A percentile compares a stretch with the other conserved stretches of the same genome.
Evolutionary conservation across 2,888 invertebrate genomes (phyloP).

Genomic region (Leptarthrus brevirostris): DNA sequence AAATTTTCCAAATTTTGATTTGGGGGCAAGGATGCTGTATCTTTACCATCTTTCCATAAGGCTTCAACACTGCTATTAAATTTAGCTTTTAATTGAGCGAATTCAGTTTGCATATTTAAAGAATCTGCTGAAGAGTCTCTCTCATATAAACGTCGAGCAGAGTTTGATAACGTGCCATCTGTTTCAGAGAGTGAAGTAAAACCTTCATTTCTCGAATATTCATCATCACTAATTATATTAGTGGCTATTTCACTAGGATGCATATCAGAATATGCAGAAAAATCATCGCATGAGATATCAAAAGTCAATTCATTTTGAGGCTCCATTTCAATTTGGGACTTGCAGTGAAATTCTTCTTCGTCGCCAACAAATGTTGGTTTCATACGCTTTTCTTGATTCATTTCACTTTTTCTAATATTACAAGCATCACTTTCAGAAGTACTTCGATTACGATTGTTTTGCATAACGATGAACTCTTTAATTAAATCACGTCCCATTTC

Average conservation of each 20-base stretch:
- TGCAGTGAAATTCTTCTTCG: slow-evolving; percentile 15
- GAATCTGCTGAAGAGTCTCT: slow-evolving; percentile 57
- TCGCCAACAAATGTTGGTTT: slow-evolving; percentile 22
- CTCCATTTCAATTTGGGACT: slow-evolving; percentile 13
- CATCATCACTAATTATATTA: slow-evolving; percentile 44
- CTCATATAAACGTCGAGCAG: slow-evolving; percentile 57
- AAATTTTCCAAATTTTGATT: slow-evolving; percentile 60
- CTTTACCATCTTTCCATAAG: slow-evolving; percentile 70
- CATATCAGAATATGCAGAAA: slow-evolving; percentile 37
- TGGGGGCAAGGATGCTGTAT: slow-evolving; percentile 32
- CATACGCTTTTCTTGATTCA: slow-evolving; percentile 24
- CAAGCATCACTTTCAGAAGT: slow-evolving; percentile 60
- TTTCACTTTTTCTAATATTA: slow-evolving; percentile 51
- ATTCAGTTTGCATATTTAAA: slow-evolving; percentile 57
- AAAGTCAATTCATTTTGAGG: slow-evolving; percentile 14
- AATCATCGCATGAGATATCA: slow-evolving; percentile 19
- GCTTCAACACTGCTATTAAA: slow-evolving; percentile 77
- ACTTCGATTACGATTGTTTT: slow-evolving; percentile 61
- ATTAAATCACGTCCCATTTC: slow-evolving; percentile 64
- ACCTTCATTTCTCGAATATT: slow-evolving; percentile 50
- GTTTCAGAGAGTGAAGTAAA: slow-evolving; percentile 48
- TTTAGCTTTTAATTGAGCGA: slow-evolving; percentile 68
- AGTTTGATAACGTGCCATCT: slow-evolving; percentile 12
- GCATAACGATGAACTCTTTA: slow-evolving; percentile 61
- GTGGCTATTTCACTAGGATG: slow-evolving; percentile 12